Evolutionary conservation across 2,888 invertebrate genomes (phyloP).

Genomic region (Melolontha melolontha): DNA sequence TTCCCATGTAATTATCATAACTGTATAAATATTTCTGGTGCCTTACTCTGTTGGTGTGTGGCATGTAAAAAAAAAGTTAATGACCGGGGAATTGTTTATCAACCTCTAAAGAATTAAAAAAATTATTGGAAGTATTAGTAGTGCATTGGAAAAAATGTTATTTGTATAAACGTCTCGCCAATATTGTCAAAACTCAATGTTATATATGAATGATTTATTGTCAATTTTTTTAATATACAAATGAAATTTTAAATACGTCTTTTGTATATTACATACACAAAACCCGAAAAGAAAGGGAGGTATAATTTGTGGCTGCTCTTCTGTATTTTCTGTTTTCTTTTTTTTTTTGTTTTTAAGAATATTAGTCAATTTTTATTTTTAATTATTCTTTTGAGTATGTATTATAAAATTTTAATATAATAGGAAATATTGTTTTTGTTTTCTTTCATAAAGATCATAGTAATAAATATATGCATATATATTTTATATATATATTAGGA

Average conservation of each 20-base stretch:
- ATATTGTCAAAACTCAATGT: conserved; percentile 62
- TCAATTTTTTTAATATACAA: conserved; percentile 67
- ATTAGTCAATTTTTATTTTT: conserved; percentile 32
- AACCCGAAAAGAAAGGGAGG: conserved; percentile 27
- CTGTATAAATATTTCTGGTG: conserved; percentile 65
- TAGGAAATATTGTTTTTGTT: conserved; percentile 25
- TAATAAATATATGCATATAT: conserved; percentile 6
- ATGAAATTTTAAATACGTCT: conserved; percentile 58
- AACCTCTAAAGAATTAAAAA: conserved; percentile 46
- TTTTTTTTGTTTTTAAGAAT: conserved; percentile 29
- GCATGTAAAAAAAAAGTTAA: conserved; percentile 57
- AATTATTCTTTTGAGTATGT: conserved; percentile 26
- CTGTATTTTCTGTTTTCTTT: conserved; percentile 27
- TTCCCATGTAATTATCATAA: conserved; percentile 62
- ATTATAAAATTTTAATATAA: conserved; percentile 27
- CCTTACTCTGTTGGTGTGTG: conserved; percentile 64
- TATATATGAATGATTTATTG: conserved; percentile 65
- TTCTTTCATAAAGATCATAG: conserved; percentile 9
- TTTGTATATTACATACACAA: conserved; percentile 42
- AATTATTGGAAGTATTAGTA: conserved; percentile 48
- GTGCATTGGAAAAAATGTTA: conserved; percentile 65
- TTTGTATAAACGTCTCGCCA: conserved; percentile 62
- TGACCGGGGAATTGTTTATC: conserved; percentile 58
- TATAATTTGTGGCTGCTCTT: conserved; percentile 3
- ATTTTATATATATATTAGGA: conserved; percentile 24